A percentile compares a stretch with the other conserved stretches of the same genome.
Evolutionary conservation across 2,113 vertebrate genomes (phyloP).

Genomic region (Atlantisia rogersi): DNA sequence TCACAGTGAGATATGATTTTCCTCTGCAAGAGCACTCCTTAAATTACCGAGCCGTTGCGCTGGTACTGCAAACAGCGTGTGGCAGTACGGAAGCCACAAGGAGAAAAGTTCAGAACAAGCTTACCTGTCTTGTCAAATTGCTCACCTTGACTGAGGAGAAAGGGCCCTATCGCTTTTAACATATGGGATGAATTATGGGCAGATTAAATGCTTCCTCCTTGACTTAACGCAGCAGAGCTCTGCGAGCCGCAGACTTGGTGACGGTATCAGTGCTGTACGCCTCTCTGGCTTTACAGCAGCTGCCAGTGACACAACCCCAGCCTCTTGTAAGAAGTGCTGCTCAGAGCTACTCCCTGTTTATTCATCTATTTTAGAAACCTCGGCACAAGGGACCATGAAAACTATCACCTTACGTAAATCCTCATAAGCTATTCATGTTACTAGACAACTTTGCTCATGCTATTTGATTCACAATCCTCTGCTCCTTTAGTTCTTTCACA

Average conservation of each 20-base stretch:
- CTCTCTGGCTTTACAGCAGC: neutral
- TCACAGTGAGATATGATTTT: constrained; percentile 20
- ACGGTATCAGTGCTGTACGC: accelerated
- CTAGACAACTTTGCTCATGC: constrained; percentile 9
- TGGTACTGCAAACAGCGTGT: neutral
- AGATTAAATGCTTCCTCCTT: neutral
- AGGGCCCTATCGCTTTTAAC: neutral
- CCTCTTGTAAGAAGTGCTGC: neutral
- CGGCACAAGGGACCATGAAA: neutral
- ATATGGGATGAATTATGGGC: neutral
- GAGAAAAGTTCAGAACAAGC: neutral
- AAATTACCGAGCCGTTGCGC: neutral
- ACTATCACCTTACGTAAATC: constrained; percentile 14
- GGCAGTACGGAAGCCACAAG: accelerated
- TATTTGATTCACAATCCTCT: constrained; percentile 28
- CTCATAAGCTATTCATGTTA: neutral
- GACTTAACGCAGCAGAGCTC: neutral
- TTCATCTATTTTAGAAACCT: neutral
- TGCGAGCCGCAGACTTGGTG: neutral
- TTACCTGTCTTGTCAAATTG: neutral
- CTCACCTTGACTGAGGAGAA: neutral
- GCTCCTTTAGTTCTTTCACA: constrained; percentile 42
- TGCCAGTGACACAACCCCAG: neutral
- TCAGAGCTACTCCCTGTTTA: neutral
- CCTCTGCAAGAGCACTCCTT: neutral